These are phyloP conservation scores for Carcinoscorpius rotundicauda DNA, from an alignment of 1,140 invertebrate genomes.

Conservation along the genomic window DNA sequence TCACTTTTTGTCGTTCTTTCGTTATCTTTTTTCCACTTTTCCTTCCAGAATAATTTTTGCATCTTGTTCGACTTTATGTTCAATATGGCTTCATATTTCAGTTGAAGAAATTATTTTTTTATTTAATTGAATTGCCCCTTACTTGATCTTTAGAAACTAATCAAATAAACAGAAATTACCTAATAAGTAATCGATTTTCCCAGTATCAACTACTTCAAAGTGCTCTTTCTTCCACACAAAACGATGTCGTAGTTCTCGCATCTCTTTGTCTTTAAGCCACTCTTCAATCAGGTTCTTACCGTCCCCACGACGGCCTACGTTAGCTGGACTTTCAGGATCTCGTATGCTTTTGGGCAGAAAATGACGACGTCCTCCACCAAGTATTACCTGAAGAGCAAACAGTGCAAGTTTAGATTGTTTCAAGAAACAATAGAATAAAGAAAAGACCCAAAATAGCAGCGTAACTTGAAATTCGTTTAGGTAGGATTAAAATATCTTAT, in stretches of 20 bases:
- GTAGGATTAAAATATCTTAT: conserved; percentile 20
- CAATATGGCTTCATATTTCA: no score
- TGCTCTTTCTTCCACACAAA: conserved; percentile 29
- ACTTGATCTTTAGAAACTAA: no score
- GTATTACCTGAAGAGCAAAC: conserved; percentile 16
- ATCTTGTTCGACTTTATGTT: no score
- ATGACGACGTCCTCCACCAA: conserved; percentile 33
- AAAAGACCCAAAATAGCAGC: conserved; percentile 64
- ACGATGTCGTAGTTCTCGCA: conserved; percentile 22
- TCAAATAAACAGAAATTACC: conserved; percentile 17
- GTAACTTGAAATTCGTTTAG: conserved; percentile 32
- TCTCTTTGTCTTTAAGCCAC: conserved; percentile 38
- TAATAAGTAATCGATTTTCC: conserved; percentile 30
- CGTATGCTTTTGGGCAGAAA: conserved; percentile 26
- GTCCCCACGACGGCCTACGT: conserved; percentile 46
- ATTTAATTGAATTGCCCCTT: no score
- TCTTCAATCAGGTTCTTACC: conserved; percentile 54
- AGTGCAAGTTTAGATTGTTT: conserved; percentile 31
- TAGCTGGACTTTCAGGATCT: conserved; percentile 25
- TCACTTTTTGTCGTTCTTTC: no score
- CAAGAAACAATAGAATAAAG: conserved; percentile 43
- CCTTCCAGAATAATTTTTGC: no score
- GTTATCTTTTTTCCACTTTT: no score
- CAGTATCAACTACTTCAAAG: conserved; percentile 26
- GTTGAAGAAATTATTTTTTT: no score